Evolutionary conservation across 2,888 invertebrate species (phyloP).

Genomic region (Halocaridina rubra): DNA sequence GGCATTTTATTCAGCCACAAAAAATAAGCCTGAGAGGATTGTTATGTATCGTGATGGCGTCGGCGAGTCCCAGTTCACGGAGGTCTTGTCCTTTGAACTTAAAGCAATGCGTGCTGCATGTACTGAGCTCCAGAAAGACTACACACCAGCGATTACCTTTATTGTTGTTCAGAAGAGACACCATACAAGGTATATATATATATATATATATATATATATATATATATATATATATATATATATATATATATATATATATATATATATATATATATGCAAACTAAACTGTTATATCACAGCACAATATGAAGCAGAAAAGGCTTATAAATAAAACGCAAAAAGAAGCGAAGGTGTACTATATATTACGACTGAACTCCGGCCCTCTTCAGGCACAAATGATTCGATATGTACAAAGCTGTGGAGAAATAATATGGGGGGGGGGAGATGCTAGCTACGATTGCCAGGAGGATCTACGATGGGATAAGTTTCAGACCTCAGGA

Average conservation of each 20-base stretch:
- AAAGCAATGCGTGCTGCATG: conserved; percentile 80
- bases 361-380: too few relatives aligned
- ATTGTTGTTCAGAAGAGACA: conserved; percentile 78
- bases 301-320: too few relatives aligned
- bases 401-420: too few relatives aligned
- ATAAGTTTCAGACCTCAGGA: too few relatives aligned
- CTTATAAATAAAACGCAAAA: too few relatives aligned
- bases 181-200: background rate
- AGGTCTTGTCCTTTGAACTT: conserved; percentile 74
- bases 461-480: too few relatives aligned
- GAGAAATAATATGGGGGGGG: too few relatives aligned
- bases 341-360: too few relatives aligned
- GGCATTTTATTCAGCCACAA: conserved; percentile 72
- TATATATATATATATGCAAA: background rate
- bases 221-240: conserved; percentile 32
- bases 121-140: conserved; percentile 70
- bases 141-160: conserved; percentile 86
- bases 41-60: conserved; percentile 86
- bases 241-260: conserved; percentile 32
- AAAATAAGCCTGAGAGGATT: conserved; percentile 74
- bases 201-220: conserved; percentile 29
- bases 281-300: too few relatives aligned
- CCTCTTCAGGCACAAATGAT: too few relatives aligned
- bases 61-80: conserved; percentile 84
- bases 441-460: too few relatives aligned